phyloP scores from a whole-genome alignment of 2,113 vertebrate genomes.

The Sorex araneus region DNA sequence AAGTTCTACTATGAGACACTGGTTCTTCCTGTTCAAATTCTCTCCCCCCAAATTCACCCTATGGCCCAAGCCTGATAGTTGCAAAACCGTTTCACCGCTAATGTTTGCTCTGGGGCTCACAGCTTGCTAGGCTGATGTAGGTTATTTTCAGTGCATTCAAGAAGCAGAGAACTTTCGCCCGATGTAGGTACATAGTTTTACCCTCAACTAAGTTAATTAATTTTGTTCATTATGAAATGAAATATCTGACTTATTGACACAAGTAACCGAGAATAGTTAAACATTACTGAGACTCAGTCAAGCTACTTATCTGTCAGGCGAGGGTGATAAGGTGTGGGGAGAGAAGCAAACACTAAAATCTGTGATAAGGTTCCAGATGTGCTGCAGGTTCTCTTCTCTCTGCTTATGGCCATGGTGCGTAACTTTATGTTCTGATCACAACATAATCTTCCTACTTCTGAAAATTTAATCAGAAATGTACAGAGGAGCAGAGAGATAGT shows the following conservation, averaged over 20 bases:
- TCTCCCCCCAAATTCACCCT: not conserved
- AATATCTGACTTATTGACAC: conserved; percentile 23
- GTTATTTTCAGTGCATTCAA: not conserved
- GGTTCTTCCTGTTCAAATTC: not conserved
- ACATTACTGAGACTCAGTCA: not conserved
- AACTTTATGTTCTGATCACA: not conserved
- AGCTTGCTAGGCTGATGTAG: not conserved
- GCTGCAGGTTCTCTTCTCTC: too few relatives aligned
- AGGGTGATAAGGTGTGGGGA: not conserved
- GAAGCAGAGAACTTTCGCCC: not conserved
- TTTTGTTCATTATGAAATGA: conserved; percentile 13
- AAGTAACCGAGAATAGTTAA: not conserved
- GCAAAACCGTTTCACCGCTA: too few relatives aligned
- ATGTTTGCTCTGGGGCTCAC: not conserved
- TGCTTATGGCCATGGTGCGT: not conserved
- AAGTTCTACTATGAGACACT: not conserved
- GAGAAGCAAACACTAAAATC: not conserved
- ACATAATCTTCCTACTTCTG: too few relatives aligned
- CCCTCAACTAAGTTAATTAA: not conserved
- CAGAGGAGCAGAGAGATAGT: too few relatives aligned
- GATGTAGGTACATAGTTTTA: not conserved
- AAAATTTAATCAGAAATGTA: too few relatives aligned
- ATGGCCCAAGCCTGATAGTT: not conserved
- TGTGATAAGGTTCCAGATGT: not conserved
- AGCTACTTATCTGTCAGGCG: not conserved